Evolutionary conservation across 2,113 vertebrate species (phyloP), one percentile per base, ranked within the genome.

Genomic region (Trinectes maculatus): DNA sequence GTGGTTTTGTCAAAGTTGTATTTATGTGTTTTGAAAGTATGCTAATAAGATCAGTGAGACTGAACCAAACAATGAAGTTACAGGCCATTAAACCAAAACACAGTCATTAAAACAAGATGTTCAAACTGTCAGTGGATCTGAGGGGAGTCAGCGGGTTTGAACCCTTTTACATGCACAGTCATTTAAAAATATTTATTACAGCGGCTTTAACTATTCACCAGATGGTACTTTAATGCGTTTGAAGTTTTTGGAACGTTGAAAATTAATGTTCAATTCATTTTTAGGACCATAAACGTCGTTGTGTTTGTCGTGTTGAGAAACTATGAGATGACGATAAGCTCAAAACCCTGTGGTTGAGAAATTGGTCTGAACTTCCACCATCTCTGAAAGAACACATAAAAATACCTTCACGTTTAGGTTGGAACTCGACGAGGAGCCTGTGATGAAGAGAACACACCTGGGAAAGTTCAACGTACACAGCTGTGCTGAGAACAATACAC

Each of bases 391-490:
- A 56, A 44, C 47, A 58, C 5, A 7, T 16, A 3, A 28, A 40
- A 43, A 73, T 18, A 46, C 49, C 21, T n/a, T 4, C 42, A 19
- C 6, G 49, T 58, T 46, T 29, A 36, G 24, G 58, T 7, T 49
- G 25, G 37, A 51, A 64, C 22, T 16, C 51, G 34, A 8, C n/a
- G 31, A 59, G 0, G 1, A 25, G 10, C 5, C 3, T 51, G 58
- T 42, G 40, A 51, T 49, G 3, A 22, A 48, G 36, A 62, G 29
- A 6, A 7, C 16, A 39, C 71, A 79, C 61, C 77, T 74, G 83
- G 53, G 59, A 2, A n/a, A 24, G 60, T 67, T 80, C 67, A 85
- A 67, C 79, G 51, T 15, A 3, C 40, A 33, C 75, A 52, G 69
- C 58, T 76, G 76, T 55, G 66, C 22, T 21, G 26, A 48, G 47